Evolutionary conservation across 2,797 vertebrate species (phyloP).

Genomic region (Lemur catta): DNA sequence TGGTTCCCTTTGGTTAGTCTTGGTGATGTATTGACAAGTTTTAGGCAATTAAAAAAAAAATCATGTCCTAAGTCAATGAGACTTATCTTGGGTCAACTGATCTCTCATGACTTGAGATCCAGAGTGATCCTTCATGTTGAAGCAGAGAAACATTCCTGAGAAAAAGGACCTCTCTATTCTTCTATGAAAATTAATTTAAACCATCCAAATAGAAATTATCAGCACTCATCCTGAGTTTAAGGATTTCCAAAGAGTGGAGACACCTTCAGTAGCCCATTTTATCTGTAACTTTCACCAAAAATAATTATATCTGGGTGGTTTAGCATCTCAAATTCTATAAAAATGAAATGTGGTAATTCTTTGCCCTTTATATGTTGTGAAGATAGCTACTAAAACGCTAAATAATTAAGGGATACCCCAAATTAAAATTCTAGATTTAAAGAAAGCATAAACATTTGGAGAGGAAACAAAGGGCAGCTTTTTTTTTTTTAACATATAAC

Average conservation of each 20-base stretch:
- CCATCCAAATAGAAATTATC: slow-evolving; percentile 1
- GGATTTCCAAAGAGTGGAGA: not conserved
- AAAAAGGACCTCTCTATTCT: not conserved
- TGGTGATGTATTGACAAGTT: not conserved
- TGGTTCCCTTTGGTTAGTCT: not conserved
- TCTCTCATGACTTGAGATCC: not conserved
- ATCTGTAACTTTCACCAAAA: not conserved
- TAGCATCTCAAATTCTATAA: not conserved
- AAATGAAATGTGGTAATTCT: not conserved
- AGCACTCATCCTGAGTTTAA: not conserved
- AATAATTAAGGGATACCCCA: not conserved
- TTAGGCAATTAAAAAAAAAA: slow-evolving; percentile 10
- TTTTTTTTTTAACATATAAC: not conserved
- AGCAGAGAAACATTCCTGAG: not conserved
- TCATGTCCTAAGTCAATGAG: not conserved
- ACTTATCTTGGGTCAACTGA: not conserved
- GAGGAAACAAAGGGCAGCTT: not conserved
- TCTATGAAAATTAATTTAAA: slow-evolving; percentile 3
- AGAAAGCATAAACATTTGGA: not conserved
- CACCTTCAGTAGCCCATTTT: not conserved
- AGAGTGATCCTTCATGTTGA: not conserved
- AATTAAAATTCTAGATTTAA: slow-evolving; percentile 41
- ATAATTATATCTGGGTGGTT: not conserved
- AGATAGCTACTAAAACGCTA: not conserved
- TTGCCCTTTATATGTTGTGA: not conserved